Evolutionary conservation across 2,113 vertebrate genomes (phyloP).

Genomic region (Sylvilagus bachmani): DNA sequence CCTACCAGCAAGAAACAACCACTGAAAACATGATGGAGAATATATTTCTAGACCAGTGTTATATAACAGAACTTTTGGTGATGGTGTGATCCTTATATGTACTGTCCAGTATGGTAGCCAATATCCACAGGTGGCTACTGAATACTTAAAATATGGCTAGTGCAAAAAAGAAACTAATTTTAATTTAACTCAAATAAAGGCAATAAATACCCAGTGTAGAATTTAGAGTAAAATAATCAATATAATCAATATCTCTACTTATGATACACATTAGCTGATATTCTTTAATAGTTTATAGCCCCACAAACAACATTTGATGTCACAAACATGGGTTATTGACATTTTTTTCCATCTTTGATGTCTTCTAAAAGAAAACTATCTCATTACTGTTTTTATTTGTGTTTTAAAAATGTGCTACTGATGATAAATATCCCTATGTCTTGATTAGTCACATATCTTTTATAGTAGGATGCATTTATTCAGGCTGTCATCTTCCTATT

Average conservation of each 20-base stretch:
- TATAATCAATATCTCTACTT: neutral
- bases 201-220: neutral
- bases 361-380: neutral
- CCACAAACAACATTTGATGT: neutral
- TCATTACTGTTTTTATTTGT: neutral
- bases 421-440: neutral
- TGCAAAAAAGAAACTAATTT: neutral
- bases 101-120: neutral
- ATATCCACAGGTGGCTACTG: neutral
- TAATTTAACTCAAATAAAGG: neutral
- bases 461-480: neutral
- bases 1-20: neutral
- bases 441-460: neutral
- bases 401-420: constrained; percentile 19
- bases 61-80: neutral
- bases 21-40: neutral
- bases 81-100: neutral
- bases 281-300: neutral
- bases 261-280: neutral
- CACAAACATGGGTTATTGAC: neutral
- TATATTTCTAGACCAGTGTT: neutral
- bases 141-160: neutral
- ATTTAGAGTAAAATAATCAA: neutral
- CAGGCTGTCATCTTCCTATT: neutral
- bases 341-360: neutral